Percentiles rank a stretch among this genome's conserved stretches.
These are phyloP conservation scores for Argyresthia goedartella DNA, from an alignment of 2,888 invertebrate species.

Conservation along the genomic window DNA sequence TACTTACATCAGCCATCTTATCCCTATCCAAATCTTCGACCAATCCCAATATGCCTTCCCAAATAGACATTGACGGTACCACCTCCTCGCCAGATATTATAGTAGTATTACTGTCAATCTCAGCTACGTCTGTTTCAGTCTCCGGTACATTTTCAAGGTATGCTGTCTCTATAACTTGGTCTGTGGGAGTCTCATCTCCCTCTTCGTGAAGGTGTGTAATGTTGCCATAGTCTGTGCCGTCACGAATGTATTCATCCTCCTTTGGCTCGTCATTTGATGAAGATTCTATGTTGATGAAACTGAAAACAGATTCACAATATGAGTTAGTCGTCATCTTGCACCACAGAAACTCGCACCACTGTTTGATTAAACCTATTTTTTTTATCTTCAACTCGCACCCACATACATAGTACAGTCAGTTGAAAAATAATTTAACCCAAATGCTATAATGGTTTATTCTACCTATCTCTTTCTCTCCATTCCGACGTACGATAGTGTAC, in stretches of 20 bases:
- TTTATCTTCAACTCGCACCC: too few species aligned
- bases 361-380: too few species aligned
- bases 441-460: too few species aligned
- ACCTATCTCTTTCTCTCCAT: too few species aligned
- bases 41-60: conserved; percentile 56
- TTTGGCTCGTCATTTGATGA: conserved; percentile 75
- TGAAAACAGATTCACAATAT: conserved; percentile 25
- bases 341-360: too few species aligned
- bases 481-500: too few species aligned
- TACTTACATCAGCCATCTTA: conserved; percentile 43
- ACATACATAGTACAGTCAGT: too few species aligned
- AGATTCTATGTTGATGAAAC: conserved; percentile 78
- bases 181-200: conserved; percentile 20
- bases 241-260: conserved; percentile 56
- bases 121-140: conserved; percentile 29
- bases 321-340: too few species aligned
- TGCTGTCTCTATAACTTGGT: conserved; percentile 36
- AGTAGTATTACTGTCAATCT: conserved; percentile 50
- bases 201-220: conserved; percentile 44
- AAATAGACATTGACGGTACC: conserved; percentile 42
- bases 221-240: conserved; percentile 61
- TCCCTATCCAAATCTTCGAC: conserved; percentile 50
- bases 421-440: too few species aligned
- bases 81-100: conserved; percentile 42
- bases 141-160: conserved; percentile 40